A percentile compares a stretch with the other conserved stretches of the same genome.
phyloP scores from a whole-genome alignment of 2,113 vertebrate genomes.

The Chroicocephalus ridibundus region DNA sequence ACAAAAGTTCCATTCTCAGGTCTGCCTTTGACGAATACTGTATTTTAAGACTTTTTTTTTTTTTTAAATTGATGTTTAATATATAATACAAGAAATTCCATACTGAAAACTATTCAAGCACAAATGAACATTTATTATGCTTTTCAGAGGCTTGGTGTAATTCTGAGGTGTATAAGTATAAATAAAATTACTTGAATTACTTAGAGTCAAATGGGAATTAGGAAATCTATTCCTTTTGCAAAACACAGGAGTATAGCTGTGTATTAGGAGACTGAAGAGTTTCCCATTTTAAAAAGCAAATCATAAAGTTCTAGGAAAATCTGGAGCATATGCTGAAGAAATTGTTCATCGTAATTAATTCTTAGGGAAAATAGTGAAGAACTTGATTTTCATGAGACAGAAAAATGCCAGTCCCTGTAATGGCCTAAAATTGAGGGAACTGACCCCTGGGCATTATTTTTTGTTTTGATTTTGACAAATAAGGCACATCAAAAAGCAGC shows the following conservation, averaged over 20 bases:
- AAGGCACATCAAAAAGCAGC: not conserved
- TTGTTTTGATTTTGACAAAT: slow-evolving; percentile 23
- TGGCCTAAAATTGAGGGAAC: not conserved
- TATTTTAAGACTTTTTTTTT: not conserved
- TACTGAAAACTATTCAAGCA: not conserved
- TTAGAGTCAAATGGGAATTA: not conserved
- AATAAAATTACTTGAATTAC: not conserved
- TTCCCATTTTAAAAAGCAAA: not conserved
- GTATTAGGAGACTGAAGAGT: not conserved
- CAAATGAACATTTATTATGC: not conserved
- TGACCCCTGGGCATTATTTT: not conserved
- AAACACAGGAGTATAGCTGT: not conserved
- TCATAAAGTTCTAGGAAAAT: not conserved
- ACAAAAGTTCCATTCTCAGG: not conserved
- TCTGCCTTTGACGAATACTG: not conserved
- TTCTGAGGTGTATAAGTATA: not conserved
- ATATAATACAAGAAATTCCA: not conserved
- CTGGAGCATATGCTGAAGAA: not conserved
- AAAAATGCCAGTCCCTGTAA: not conserved
- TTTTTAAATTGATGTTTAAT: not conserved
- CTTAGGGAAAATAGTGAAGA: not conserved
- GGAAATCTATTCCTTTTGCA: not conserved
- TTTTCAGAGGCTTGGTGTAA: not conserved
- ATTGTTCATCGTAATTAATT: not conserved
- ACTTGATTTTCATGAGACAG: not conserved